Evolutionary conservation across 2,113 vertebrate genomes (phyloP).

Genomic region (Maccullochella peelii): DNA sequence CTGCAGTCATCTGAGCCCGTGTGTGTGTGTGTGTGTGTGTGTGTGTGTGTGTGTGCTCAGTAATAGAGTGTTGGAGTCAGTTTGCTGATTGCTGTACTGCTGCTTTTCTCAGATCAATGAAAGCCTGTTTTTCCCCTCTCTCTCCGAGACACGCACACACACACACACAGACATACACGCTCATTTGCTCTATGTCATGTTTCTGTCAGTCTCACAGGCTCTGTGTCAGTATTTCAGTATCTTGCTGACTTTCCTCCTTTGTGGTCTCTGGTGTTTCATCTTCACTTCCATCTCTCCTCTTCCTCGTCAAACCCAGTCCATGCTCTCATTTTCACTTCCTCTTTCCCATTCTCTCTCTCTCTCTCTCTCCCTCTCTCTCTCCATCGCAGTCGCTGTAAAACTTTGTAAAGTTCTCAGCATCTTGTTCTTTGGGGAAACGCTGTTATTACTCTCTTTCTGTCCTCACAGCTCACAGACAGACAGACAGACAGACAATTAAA

Average conservation of each 20-base stretch:
- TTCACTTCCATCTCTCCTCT: slow-evolving; percentile 43
- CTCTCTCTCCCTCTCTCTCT: background rate
- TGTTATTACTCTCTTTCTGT: slow-evolving; percentile 2
- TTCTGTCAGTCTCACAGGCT: slow-evolving; percentile 56
- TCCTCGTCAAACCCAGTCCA: slow-evolving; percentile 37
- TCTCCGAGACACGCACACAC: background rate
- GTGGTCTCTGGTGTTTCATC: slow-evolving; percentile 59
- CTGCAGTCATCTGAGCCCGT: slow-evolving; percentile 27
- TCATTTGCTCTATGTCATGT: slow-evolving; percentile 48
- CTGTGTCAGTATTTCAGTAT: slow-evolving; percentile 48
- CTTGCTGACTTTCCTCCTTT: slow-evolving; percentile 62
- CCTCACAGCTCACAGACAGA: slow-evolving; percentile 13
- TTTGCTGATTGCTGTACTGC: slow-evolving; percentile 45
- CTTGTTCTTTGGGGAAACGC: slow-evolving; percentile 26
- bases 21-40: slow-evolving; percentile 10
- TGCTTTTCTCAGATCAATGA: slow-evolving; percentile 56
- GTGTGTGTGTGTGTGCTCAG: background rate
- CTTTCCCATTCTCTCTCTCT: background rate
- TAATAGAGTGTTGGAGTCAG: slow-evolving; percentile 9
- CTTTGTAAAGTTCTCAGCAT: slow-evolving; percentile 46
- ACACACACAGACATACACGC: slow-evolving; percentile 9
- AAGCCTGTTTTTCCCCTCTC: slow-evolving; percentile 30
- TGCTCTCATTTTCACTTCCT: slow-evolving; percentile 38
- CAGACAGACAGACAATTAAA: background rate
- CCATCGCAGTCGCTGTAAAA: background rate